Conservation (phyloP, 1,140 invertebrate species). For the Maconellicoccus hirsutus region DNA sequence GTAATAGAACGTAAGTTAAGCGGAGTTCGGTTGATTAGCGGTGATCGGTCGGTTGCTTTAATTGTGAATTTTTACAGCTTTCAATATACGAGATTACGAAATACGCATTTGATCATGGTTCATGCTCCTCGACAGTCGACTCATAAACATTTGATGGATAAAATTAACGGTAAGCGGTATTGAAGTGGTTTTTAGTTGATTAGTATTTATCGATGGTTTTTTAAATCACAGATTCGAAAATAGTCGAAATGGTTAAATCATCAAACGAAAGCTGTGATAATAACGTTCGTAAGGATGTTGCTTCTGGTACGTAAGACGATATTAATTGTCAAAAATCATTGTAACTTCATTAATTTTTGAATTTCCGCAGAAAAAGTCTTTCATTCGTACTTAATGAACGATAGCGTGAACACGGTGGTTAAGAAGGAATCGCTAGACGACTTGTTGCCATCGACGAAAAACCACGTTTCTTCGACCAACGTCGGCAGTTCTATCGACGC, state of each 20-base stretch:
- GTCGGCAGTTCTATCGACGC: not conserved
- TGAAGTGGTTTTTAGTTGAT: too few species aligned
- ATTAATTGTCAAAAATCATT: not conserved
- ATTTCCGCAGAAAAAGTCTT: not conserved
- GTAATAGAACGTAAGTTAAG: not conserved
- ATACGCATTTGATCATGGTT: conserved; percentile 1
- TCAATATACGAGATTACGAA: not conserved
- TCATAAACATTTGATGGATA: not conserved
- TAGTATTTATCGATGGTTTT: too few species aligned
- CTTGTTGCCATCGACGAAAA: not conserved
- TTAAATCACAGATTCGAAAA: not conserved
- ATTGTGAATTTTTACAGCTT: not conserved
- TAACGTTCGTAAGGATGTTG: not conserved
- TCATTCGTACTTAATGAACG: not conserved
- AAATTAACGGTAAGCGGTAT: not conserved
- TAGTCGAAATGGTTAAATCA: not conserved
- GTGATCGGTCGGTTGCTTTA: too few species aligned
- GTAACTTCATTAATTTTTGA: too few species aligned
- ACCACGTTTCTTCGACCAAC: too few species aligned
- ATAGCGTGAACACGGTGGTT: not conserved
- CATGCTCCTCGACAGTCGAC: not conserved
- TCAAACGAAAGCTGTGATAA: not conserved
- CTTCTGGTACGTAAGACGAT: not conserved
- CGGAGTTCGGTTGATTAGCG: too few species aligned
- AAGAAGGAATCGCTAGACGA: not conserved